phyloP scores from a whole-genome alignment of 1,140 invertebrate species.

The Pinna nobilis region DNA sequence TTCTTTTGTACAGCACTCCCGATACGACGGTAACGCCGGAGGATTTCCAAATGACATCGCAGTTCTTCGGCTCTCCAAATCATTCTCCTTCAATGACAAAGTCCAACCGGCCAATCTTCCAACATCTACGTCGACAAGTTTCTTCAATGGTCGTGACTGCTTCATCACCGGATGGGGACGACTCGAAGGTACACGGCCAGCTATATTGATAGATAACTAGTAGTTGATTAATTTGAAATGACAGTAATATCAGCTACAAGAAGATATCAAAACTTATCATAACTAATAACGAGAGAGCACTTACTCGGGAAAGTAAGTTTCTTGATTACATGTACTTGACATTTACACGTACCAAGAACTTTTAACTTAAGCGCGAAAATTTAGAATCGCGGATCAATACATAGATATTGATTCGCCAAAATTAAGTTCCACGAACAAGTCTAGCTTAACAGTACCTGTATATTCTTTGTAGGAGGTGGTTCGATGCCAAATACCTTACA shows the following conservation, averaged over 20 bases:
- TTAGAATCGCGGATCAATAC: no score
- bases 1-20: slow-evolving; percentile 18
- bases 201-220: no score
- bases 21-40: slow-evolving; percentile 8
- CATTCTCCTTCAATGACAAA: not conserved
- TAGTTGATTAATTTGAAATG: no score
- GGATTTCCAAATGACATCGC: slow-evolving; percentile 40
- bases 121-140: not conserved
- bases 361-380: not conserved
- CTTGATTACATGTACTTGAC: not conserved
- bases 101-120: slow-evolving; percentile 12
- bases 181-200: not conserved
- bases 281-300: no score
- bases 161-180: slow-evolving; percentile 39
- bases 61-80: slow-evolving; percentile 8
- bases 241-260: no score
- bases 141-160: slow-evolving; percentile 20
- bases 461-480: not conserved
- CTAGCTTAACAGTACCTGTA: not conserved
- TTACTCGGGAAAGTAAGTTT: no score
- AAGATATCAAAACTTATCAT: not conserved
- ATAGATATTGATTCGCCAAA: no score
- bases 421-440: no score
- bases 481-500: slow-evolving; percentile 17
- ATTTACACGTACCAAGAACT: not conserved